Percentiles rank a stretch among this genome's conserved stretches.
Conservation (phyloP, 2,797 vertebrate genomes). For the Psittacula echo region DNA sequence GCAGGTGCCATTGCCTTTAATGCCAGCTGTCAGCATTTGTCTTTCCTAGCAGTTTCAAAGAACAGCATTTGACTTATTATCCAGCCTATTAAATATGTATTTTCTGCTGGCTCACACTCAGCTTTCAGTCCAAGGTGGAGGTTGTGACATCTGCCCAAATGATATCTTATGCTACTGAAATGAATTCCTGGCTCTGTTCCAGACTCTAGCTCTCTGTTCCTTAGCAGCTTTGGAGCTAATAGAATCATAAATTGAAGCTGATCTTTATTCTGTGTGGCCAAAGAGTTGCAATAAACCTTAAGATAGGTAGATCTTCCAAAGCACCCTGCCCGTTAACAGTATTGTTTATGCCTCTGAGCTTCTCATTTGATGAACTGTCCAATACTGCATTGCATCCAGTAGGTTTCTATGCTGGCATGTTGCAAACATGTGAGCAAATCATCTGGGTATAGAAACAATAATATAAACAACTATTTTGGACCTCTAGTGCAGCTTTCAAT, state of each 20-base stretch:
- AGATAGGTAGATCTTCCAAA: background rate
- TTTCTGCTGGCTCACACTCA: constrained; percentile 10
- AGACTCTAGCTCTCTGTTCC: background rate
- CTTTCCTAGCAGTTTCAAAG: constrained; percentile 16
- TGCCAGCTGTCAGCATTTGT: constrained; percentile 19
- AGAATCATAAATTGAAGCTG: constrained; percentile 27
- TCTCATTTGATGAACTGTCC: background rate
- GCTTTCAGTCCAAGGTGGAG: constrained; percentile 9
- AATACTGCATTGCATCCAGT: background rate
- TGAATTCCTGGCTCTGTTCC: background rate
- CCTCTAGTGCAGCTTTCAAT: background rate
- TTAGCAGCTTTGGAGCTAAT: background rate
- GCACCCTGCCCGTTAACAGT: background rate
- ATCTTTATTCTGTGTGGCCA: background rate
- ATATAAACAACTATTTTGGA: background rate
- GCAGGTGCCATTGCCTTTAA: constrained; percentile 9
- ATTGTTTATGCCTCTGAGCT: background rate
- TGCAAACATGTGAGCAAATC: constrained; percentile 11
- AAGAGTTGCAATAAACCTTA: constrained; percentile 4
- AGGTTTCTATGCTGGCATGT: background rate
- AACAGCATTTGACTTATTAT: background rate
- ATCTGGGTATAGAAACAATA: constrained; percentile 19
- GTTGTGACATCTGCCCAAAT: constrained; percentile 17
- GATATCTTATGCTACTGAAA: background rate
- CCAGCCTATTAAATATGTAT: constrained; percentile 3